Evolutionary conservation across 2,888 invertebrate genomes (phyloP), one percentile per base, ranked within the genome.

Genomic region (Nymphalis urticae): DNA sequence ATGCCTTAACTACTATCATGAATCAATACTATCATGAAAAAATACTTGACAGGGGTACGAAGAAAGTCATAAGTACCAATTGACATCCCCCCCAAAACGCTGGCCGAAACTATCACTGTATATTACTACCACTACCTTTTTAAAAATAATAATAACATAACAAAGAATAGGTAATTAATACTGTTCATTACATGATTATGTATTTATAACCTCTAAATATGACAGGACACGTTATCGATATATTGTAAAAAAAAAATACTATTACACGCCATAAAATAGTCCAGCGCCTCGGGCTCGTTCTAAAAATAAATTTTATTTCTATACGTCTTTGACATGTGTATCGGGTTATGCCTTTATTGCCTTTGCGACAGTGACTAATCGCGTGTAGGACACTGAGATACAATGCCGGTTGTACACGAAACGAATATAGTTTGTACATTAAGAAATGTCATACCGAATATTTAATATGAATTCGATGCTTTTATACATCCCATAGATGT

Each of bases 291-390:
- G 27, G 16, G 19, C 54, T 32, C n/a, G 21, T 36, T 59, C 65
- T 65, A 65, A 65, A 66, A 66, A 66, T 66, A 66, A 50, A 50
- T 47, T 66, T 66, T 66, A 66, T 66, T 66, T 66, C 51, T 27
- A 66, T 66, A 60, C 51, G 19, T 32, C 60, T 66, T 60, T 53
- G 60, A 66, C 66, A 66, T 60, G 60, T 60, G 66, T 56, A 56
- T 42, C 42, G 66, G 60, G 60, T 66, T 60, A 54, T 64, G 66
- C 36, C 27, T 66, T 60, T 66, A 60, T 64, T 66, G 42, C 42
- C 60, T 60, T 54, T 60, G 60, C 27, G 42, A 21, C 60, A 60
- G 60, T 66, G 60, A 53, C 48, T 36, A 58, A 58, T 58, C 58
- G 42, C 42, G 19, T 58, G 58, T 58, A 5, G 56, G 32, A 27